Evolutionary conservation across 2,888 invertebrate species (phyloP).

Genomic region (Perithous albicinctus): DNA sequence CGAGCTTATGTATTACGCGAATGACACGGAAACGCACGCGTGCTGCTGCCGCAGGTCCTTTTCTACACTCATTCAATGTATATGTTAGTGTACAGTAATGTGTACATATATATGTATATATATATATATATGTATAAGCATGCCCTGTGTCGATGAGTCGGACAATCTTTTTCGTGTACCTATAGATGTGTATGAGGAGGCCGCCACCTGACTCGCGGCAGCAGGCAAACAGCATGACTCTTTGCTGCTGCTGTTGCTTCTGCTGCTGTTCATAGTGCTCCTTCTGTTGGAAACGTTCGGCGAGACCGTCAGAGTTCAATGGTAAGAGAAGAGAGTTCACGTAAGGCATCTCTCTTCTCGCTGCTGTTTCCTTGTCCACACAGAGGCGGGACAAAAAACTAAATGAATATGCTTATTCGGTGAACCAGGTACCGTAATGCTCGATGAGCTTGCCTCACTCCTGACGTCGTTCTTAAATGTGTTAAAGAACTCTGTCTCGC

Average conservation of each 20-base stretch:
- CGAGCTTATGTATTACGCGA: conserved; percentile 61
- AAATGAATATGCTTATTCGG: conserved; percentile 70
- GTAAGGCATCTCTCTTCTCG: conserved; percentile 48
- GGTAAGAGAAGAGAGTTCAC: conserved; percentile 60
- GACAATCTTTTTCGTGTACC: conserved; percentile 51
- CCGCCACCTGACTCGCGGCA: conserved; percentile 62
- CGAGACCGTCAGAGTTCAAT: conserved; percentile 56
- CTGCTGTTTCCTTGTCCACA: conserved; percentile 21
- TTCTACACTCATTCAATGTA: conserved; percentile 35
- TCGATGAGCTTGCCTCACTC: conserved; percentile 40
- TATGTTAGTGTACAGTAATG: conserved; percentile 14
- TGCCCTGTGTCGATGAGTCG: conserved; percentile 52
- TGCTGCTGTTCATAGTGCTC: conserved; percentile 68
- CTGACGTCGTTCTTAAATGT: conserved; percentile 23
- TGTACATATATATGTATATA: background rate
- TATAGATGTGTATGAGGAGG: conserved; percentile 18
- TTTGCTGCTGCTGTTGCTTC: conserved; percentile 15
- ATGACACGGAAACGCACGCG: conserved; percentile 61
- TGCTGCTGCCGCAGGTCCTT: conserved; percentile 5
- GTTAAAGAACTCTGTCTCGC: background rate
- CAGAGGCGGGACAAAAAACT: conserved; percentile 37
- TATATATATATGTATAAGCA: too few species aligned
- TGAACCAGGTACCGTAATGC: conserved; percentile 62
- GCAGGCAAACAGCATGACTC: conserved; percentile 59
- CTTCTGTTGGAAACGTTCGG: conserved; percentile 69